Evolutionary conservation across 2,888 invertebrate genomes (phyloP).

Genomic region (Chrysolina americana): DNA sequence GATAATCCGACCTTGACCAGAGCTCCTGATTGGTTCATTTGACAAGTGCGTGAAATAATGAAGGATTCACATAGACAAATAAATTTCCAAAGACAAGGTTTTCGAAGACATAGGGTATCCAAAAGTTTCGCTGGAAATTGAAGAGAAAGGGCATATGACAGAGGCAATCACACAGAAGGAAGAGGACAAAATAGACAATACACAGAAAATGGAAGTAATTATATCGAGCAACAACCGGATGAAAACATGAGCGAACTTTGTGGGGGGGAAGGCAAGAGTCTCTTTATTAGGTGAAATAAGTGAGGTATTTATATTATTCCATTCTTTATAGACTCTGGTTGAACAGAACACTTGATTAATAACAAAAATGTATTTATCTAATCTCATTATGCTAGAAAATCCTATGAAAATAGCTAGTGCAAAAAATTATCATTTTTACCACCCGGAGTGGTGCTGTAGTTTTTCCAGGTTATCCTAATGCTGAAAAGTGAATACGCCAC

Average conservation of each 20-base stretch:
- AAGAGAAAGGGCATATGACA: not conserved
- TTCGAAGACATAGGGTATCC: not conserved
- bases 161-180: not conserved
- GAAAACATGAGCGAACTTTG: too few species aligned
- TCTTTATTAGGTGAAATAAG: slow-evolving; percentile 28
- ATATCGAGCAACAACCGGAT: not conserved
- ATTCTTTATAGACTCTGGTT: slow-evolving; percentile 40
- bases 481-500: too few species aligned
- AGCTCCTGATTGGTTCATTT: too few species aligned
- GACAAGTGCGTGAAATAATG: too few species aligned
- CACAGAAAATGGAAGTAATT: not conserved
- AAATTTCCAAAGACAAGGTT: not conserved
- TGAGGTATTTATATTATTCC: slow-evolving; percentile 8
- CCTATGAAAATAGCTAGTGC: slow-evolving; percentile 39
- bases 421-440: slow-evolving; percentile 31
- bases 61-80: not conserved
- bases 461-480: too few species aligned
- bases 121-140: not conserved
- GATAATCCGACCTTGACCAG: too few species aligned
- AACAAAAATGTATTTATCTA: slow-evolving; percentile 27
- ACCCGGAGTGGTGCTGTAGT: too few species aligned
- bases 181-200: not conserved
- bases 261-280: not conserved
- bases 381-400: slow-evolving; percentile 25
- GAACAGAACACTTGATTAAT: slow-evolving; percentile 36